A percentile compares a stretch with the other conserved stretches of the same genome.
These are phyloP conservation scores for Percopsis transmontana DNA, from an alignment of 2,113 vertebrate species.

Conservation along the genomic window DNA sequence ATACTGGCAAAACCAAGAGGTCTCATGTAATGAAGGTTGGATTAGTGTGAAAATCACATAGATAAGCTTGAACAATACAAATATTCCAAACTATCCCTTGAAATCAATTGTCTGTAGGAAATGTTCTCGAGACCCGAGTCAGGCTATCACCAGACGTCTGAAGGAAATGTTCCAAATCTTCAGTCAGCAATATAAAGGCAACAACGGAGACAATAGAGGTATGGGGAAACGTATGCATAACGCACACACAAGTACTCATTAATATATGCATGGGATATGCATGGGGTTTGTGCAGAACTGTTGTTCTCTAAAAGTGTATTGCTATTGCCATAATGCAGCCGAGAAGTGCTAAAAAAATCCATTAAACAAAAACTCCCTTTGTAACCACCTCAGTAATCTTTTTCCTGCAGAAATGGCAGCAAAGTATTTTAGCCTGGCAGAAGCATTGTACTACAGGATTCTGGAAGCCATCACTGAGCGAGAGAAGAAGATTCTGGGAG, in stretches of 20 bases:
- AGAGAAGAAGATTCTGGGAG: slow-evolving; percentile 88
- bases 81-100: too few relatives aligned
- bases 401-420: slow-evolving; percentile 81
- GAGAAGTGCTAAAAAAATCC: too few relatives aligned
- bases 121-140: slow-evolving; percentile 89
- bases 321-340: too few relatives aligned
- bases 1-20: too few relatives aligned
- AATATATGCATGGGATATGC: too few relatives aligned
- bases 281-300: too few relatives aligned
- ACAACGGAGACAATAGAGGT: slow-evolving; percentile 64
- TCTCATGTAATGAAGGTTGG: too few relatives aligned
- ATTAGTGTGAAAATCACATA: too few relatives aligned
- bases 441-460: slow-evolving; percentile 91
- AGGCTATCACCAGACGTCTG: slow-evolving; percentile 82
- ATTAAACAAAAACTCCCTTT: too few relatives aligned
- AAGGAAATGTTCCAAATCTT: slow-evolving; percentile 88
- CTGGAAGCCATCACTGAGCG: slow-evolving; percentile 88
- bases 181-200: slow-evolving; percentile 75
- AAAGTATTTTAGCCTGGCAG: slow-evolving; percentile 87
- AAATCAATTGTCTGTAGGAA: slow-evolving; percentile 70
- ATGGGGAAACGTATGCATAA: slow-evolving; percentile 83
- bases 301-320: too few relatives aligned
- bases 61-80: too few relatives aligned
- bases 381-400: too few relatives aligned
- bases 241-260: neutral